Percentiles rank a stretch among this genome's conserved stretches.
phyloP scores from a whole-genome alignment of 2,888 invertebrate species.

The Epinotia demarniana region DNA sequence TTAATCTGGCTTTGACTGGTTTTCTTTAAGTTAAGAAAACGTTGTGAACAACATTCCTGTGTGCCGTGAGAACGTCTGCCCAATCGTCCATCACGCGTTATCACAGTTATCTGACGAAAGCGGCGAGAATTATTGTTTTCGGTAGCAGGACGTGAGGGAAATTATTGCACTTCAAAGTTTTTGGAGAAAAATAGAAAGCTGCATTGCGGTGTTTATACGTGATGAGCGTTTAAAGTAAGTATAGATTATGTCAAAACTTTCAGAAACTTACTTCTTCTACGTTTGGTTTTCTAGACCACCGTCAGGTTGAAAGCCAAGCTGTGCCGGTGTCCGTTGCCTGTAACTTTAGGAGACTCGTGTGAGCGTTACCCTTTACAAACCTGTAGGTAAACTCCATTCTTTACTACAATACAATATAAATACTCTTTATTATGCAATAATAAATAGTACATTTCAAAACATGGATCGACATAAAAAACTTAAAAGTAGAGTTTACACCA shows the following conservation, averaged over 20 bases:
- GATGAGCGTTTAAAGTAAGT: conserved; percentile 11
- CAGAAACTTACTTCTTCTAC: background rate
- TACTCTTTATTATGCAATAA: no score
- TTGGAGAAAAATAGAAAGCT: conserved; percentile 38
- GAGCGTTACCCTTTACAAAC: no score
- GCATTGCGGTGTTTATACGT: conserved; percentile 12
- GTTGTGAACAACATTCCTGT: background rate
- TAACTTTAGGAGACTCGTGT: no score
- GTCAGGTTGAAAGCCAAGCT: no score
- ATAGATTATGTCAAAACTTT: background rate
- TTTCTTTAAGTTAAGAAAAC: background rate
- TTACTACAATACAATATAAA: no score
- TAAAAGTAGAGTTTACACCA: no score
- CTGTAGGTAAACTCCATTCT: no score
- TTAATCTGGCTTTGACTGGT: background rate
- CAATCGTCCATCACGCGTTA: conserved; percentile 80
- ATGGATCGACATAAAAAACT: no score
- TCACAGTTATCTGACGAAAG: conserved; percentile 63
- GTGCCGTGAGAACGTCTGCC: conserved; percentile 68
- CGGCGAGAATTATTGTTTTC: conserved; percentile 60
- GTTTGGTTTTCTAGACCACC: no score
- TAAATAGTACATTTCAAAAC: no score
- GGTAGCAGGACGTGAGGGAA: conserved; percentile 58
- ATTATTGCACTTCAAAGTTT: conserved; percentile 34
- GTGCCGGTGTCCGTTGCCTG: no score